Evolutionary conservation across 1,140 invertebrate species (phyloP).

Genomic region (Sipha flava): DNA sequence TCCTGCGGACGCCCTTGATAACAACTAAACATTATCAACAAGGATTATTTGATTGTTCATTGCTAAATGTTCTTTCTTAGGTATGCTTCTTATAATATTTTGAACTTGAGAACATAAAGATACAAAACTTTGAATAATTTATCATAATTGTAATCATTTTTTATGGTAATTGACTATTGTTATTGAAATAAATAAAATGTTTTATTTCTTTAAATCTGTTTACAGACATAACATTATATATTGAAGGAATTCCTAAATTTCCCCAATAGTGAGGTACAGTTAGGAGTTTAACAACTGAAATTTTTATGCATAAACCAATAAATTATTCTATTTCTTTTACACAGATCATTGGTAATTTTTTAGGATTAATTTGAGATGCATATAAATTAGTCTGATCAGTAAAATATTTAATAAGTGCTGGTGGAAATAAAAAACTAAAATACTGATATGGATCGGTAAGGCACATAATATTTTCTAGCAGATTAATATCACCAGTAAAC

Average conservation of each 20-base stretch:
- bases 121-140: slow-evolving; percentile 35
- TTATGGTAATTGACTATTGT: slow-evolving; percentile 37
- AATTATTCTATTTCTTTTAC: slow-evolving; percentile 2
- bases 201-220: slow-evolving; percentile 43
- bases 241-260: slow-evolving; percentile 34
- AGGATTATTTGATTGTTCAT: slow-evolving; percentile 42
- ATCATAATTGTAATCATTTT: slow-evolving; percentile 33
- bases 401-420: not conserved
- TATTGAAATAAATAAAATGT: slow-evolving; percentile 40
- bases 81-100: not conserved
- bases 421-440: not conserved
- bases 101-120: slow-evolving; percentile 1
- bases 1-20: no score
- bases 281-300: not conserved
- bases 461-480: not conserved
- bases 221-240: slow-evolving; percentile 40
- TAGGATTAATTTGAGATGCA: not conserved
- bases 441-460: not conserved
- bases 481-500: not conserved
- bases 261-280: not conserved
- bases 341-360: not conserved
- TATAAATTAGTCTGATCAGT: not conserved
- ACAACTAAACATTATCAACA: no score
- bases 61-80: slow-evolving; percentile 39
- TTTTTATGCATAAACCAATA: not conserved